Evolutionary conservation across 2,888 invertebrate genomes (phyloP), one percentile per base, ranked within the genome.

Genomic region (Gymnoscelis rufifasciata): DNA sequence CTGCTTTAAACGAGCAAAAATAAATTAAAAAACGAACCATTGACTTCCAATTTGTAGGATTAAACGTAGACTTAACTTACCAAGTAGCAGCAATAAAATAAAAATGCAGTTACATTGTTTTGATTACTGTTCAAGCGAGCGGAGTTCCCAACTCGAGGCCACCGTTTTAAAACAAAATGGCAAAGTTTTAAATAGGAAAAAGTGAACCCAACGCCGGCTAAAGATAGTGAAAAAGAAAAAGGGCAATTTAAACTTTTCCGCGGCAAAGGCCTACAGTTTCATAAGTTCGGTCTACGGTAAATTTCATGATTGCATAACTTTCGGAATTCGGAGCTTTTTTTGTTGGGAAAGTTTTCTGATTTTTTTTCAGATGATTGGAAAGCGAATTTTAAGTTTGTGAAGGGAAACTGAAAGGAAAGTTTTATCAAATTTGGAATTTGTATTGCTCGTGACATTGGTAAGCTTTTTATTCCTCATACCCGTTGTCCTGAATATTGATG

Each of bases 401-500:
- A 26, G 7, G 26, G 8, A 7, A 26, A 19, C 2, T 19, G 19
- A 19, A 19, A 19, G 19, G 19, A 5, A 19, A 19, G 19, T 19
- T 19, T 19, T 3, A 19, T 5, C 19, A 19, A 19, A 19, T 3
- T 19, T 19, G 19, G 19, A 31, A 14, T 14, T 13, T 14, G 14
- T 13, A 7, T 19, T 19, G 19, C 5, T 19, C 5, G 5, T 19
- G 5, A 3, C 5, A 19, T 19, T 19, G 19, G 19, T 19, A 5
- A 19, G 5, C 2, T 19, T 19, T 19, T n/a, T n/a, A 92, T 95
- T 69, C 89, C 90, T 56, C 94, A 93, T 56, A 95, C 95, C 49
- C 91, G 92, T 60, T 94, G 94, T 78, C 95, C 95, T 29, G 91
- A 93, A 65, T 88, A 91, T 81, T 91, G 89, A 90, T 89, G 71